phyloP scores from a whole-genome alignment of 2,888 invertebrate genomes.

The Invenusta paracnida region DNA sequence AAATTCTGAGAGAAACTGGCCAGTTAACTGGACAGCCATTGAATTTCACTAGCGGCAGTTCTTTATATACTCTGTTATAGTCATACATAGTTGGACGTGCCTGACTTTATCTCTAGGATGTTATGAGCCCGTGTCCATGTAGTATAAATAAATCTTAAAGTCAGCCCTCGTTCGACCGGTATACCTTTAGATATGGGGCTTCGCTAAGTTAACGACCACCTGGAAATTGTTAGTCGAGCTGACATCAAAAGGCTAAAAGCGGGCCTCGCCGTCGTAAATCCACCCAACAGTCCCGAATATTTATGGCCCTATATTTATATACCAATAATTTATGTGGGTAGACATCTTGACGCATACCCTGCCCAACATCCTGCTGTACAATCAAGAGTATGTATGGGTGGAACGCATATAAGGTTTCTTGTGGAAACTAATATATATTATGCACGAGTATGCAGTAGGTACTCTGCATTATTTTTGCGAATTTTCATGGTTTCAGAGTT shows the following conservation, averaged over 20 bases:
- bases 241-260: neutral
- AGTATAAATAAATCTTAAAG: no score
- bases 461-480: neutral
- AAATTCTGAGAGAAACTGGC: no score
- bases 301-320: slow-evolving; percentile 4
- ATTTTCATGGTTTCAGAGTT: neutral
- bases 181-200: no score
- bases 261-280: neutral
- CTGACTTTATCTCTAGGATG: no score
- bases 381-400: neutral
- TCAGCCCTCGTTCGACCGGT: no score
- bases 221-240: neutral
- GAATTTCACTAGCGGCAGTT: no score
- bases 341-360: neutral
- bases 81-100: no score
- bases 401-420: neutral
- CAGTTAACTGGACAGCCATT: no score
- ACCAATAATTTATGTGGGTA: neutral
- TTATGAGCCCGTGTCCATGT: no score
- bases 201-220: slow-evolving; percentile 24
- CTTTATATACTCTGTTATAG: no score
- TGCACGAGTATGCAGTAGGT: neutral
- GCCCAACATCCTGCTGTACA: neutral
- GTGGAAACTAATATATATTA: neutral
- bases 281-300: neutral